Base-by-base conservation (phyloP, 2,113 vertebrate species). In the Mormoops blainvillei region DNA sequence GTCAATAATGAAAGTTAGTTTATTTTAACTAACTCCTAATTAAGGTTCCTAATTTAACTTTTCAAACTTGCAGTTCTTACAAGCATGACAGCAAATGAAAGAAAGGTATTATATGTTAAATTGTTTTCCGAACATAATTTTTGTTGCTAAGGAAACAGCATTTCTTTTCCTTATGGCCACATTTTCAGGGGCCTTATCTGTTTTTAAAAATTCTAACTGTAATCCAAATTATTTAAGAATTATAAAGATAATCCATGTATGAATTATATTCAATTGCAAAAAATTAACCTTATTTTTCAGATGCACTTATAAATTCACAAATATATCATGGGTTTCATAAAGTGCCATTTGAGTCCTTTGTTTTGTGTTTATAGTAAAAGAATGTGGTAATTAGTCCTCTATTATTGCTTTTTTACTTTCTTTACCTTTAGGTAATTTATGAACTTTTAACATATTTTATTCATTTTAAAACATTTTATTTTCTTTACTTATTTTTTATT, bases 121-220 rank as follows among this genome's bases (percentile, higher is more conserved):
- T 50, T 95, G 88, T 91, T 97, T 90, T 73, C n/a, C 85, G 45
- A 97, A 97, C 15, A 97, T 94, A 90, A 81, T 88, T 92, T 94
- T 48, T 94, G 96, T 97, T 98, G 71, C 78, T 88, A 96, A 56
- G 77, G 45, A 71, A 98, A 98, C 85, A 31, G 50, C 56, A 87
- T 22, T 93, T 88, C 26, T 74, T 93, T 56, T 94, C 19, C 6
- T 96, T 67, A 67, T 31, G 43, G 71, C 81, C 54, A 78, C 16
- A 24, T 12, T 92, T 45, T 52, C 19, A 87, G 14, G 36, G 11
- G 1, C 43, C 87, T 19, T 24, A 11, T 97, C 94, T 38, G 22
- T 90, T 24, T 50, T 83, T 71, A 89, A 4, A 67, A 82, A 61
- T 73, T 92, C 54, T 87, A 95, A 48, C 12, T 76, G 2, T 36